These are phyloP conservation scores for Odocoileus hemionus DNA, from an alignment of 2,113 vertebrate species.

Conservation along the genomic window DNA sequence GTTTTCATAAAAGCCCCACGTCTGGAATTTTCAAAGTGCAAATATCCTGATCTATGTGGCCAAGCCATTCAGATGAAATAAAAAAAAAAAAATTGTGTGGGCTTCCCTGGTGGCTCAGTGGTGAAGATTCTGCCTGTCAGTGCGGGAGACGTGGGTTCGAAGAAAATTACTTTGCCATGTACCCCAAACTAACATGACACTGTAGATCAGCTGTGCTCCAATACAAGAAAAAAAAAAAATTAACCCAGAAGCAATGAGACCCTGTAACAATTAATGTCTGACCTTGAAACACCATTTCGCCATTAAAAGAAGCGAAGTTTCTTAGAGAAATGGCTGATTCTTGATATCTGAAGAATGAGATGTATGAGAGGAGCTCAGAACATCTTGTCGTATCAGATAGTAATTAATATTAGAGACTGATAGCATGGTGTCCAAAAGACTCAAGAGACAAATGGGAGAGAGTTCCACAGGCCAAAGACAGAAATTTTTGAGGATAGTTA, in stretches of 20 bases:
- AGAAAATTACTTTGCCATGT: not conserved
- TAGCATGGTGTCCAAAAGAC: not conserved
- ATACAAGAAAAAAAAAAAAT: not conserved
- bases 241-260: not conserved
- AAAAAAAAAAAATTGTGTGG: not conserved
- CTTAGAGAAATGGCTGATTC: not conserved
- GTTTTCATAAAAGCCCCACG: not conserved
- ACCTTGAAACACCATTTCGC: not conserved
- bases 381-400: not conserved
- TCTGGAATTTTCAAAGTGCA: not conserved
- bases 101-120: not conserved
- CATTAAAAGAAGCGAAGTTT: not conserved
- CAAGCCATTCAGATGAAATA: not conserved
- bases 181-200: not conserved
- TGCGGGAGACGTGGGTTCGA: not conserved
- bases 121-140: not conserved
- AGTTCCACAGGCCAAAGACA: not conserved
- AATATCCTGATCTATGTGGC: not conserved
- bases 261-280: not conserved
- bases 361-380: not conserved
- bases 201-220: not conserved
- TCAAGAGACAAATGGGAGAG: not conserved
- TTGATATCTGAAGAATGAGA: not conserved
- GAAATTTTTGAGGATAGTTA: not conserved
- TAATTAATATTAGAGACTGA: not conserved